Evolutionary conservation across 2,113 vertebrate species (phyloP), one percentile per base, ranked within the genome.

Genomic region (Otus sunia): DNA sequence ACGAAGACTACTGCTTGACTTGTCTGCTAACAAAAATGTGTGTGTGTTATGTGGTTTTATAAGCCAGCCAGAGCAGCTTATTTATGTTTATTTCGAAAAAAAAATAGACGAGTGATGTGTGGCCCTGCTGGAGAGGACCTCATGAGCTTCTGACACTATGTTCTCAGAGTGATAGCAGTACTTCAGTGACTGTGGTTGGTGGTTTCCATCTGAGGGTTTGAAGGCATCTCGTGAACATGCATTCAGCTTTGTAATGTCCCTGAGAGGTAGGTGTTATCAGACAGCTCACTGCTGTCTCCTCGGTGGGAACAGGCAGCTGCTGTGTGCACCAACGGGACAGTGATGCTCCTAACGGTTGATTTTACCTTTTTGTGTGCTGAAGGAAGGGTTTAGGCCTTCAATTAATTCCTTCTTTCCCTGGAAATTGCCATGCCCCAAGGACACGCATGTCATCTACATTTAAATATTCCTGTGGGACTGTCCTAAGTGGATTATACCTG

Each of bases 261-360:
- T 30, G 18, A 32, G 37, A 53, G 7, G 18, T 15, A 56, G 22
- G 18, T 47, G 39, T 36, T 64, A 25, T 6, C 30, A 32, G 53
- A 30, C 29, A 16, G 29, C 7, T 64, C 12, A 4, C 72, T 0
- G 0, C 22, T 10, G 2, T 26, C 69, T 78, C 52, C 5, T 2
- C 5, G 0, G 20, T 1, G 2, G 58, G 55, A 52, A 27, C 72
- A 72, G 39, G 71, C 58, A 64, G 47, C 45, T 82, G 67, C 29
- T 15, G 10, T 27, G 12, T 10, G 41, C 34, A 1, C 50, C 6
- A 2, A 6, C 3, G 2, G 17, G 60, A 77, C 56, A 79, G 0
- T 3, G 6, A 13, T 14, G 53, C 7, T 68, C 15, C 49, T 32
- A 10, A 74, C 0, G 4, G 52, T 59, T 63, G 55, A 41, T 63